Evolutionary conservation across 1,140 invertebrate species (phyloP), one percentile per base, ranked within the genome.

Genomic region (Drosophila teissieri): DNA sequence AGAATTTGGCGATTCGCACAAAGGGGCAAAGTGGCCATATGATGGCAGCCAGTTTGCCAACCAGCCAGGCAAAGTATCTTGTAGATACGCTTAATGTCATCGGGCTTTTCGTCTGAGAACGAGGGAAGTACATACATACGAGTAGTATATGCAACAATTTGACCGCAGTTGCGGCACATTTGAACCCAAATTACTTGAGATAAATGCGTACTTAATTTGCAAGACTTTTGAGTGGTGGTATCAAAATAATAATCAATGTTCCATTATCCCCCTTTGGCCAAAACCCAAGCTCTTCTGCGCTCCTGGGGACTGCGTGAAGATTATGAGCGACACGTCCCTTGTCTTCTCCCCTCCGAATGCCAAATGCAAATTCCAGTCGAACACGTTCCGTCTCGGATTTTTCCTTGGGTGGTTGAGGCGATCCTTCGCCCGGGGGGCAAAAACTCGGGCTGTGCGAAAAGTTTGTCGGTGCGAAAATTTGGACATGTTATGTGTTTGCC

Each of bases 151-250:
- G 81, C 77, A 85, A 85, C 77, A 85, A 81, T 88, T 88, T 88
- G 83, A 88, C 83, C 83, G 84, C 83, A 88, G 83, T 88, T 88
- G 84, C 84, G 84, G 83, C 83, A 88, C 80, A 89, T 88, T 88
- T 88, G 83, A 88, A 88, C 83, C 83, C 83, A 88, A 88, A 88
- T 88, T 88, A 88, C 83, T 89, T 83, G 55, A 88, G 83, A 88
- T 88, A 88, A 88, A 88, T 88, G 83, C 84, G 84, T 89, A 88
- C 83, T 88, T 88, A 88, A 88, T 88, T 88, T 88, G 83, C 75
- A 89, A 75, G 83, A 88, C 83, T 88, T 69, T 88, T 88, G 83
- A 88, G 83, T 88, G 83, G 83, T 80, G 83, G 84, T 88, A 88
- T 88, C 83, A 88, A 88, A 88, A 88, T 88, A 88, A 88, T 88